Evolutionary conservation across 2,888 invertebrate species (phyloP), one percentile per base, ranked within the genome.

Genomic region (Tribolium freemani): DNA sequence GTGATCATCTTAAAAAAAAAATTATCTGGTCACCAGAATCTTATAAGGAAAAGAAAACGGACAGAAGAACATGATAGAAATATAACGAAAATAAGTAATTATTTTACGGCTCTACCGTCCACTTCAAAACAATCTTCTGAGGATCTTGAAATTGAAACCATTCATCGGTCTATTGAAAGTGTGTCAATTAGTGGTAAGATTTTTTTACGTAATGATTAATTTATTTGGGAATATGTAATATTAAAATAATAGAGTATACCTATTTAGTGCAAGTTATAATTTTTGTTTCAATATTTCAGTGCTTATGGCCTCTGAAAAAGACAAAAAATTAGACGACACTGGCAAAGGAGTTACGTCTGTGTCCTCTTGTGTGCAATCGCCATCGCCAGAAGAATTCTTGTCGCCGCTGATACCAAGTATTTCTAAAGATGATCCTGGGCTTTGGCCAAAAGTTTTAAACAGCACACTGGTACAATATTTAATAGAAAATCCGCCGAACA

Each of bases 401-500:
- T n/a, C n/a, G n/a, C n/a, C n/a, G n/a, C n/a, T n/a, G n/a, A n/a
- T n/a, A n/a, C n/a, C n/a, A n/a, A n/a, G n/a, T n/a, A n/a, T n/a
- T n/a, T n/a, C n/a, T n/a, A n/a, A n/a, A n/a, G n/a, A n/a, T n/a
- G n/a, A n/a, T n/a, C n/a, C n/a, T n/a, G n/a, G n/a, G n/a, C n/a
- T n/a, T n/a, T n/a, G n/a, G n/a, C n/a, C n/a, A n/a, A n/a, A n/a
- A n/a, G n/a, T n/a, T n/a, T n/a, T n/a, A n/a, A n/a, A n/a, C n/a
- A n/a, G n/a, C n/a, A n/a, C n/a, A n/a, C n/a, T n/a, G n/a, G n/a
- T n/a, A n/a, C n/a, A n/a, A n/a, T n/a, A n/a, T n/a, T n/a, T n/a
- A n/a, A n/a, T n/a, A n/a, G n/a, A n/a, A n/a, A n/a, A n/a, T n/a
- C 75, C 75, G 67, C 61, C 69, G 73, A 75, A 75, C 72, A 75